Base-by-base conservation (phyloP, 1,140 invertebrate genomes). In the Conus betulinus region DNA sequence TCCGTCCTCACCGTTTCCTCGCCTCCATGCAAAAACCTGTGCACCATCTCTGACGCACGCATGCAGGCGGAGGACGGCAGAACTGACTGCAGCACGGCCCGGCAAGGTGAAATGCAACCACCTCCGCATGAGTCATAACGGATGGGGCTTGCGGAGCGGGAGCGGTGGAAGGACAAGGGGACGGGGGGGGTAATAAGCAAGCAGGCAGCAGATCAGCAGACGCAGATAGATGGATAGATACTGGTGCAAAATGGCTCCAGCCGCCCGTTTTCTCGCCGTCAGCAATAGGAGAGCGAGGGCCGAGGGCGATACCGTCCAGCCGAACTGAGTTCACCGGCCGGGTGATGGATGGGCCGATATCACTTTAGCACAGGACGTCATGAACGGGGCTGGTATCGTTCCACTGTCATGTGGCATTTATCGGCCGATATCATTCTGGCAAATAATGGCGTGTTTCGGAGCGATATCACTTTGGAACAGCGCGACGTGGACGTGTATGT, bases 81-180 rank as follows among this genome's bases (percentile, higher is more conserved):
- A 71, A 71, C 67, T 71, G 23, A 71, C 15, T 71, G 67, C 67
- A n/a, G 67, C 60, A 63, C 17, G 4, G 17, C 11, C 67, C 13
- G 20, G 67, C 23, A 71, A 71, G 67, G 67, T 71, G 67, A 71
- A 71, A 71, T 71, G 67, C 67, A 71, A 71, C 67, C 67, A 71
- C 67, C 67, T 71, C 67, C 13, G 67, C 11, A 71, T 71, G 67
- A 71, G 67, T 71, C 67, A 71, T 71, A 71, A 71, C 67, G 67
- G 67, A 71, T 71, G 67, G 23, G 4, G 67, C 67, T 63, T 71
- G 67, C 67, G 1, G 67, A 23, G 67, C 67, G 7, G 67, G 67
- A n/a, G 8, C 67, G 67, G 17, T 71, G 67, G 17, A 23, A 71
- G 67, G 67, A 71, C 67, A 71, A 63, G 67, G 20, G 67, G 67